Evolutionary conservation across 2,113 vertebrate genomes (phyloP), one percentile per base, ranked within the genome.

Genomic region (Rhabdomys dilectus): DNA sequence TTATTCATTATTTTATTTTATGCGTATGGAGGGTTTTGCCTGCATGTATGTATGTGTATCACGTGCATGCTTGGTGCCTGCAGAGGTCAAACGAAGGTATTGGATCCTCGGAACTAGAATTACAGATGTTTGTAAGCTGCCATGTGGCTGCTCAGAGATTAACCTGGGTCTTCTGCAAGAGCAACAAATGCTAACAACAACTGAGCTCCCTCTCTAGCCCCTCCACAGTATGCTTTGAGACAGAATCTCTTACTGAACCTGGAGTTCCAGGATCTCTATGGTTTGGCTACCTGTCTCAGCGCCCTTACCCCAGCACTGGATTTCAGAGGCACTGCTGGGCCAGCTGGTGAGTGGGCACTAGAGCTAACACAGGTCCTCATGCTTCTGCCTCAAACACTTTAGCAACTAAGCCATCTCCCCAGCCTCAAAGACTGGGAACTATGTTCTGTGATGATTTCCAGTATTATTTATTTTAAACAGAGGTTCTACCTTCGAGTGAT

Each of bases 381-480:
- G 15, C 21, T 26, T 39, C 13, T 24, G n/a, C 6, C 80, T 39
- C 56, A 60, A 24, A 36, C 1, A 60, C n/a, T 84, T 24, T 84
- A 60, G 26, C 3, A 60, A 3, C 36, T 84, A 84, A 29, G 80
- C 29, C 22, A 7, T 26, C 21, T 9, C 2, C 56, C 12, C 36
- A 42, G n/a, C 22, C 56, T 62, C 56, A 39, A 36, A 80, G 21
- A 45, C 39, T 58, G 51, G 51, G 51, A 51, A 78, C 16, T n/a
- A 75, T n/a, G 90, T 96, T 81, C 87, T 58, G 68, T 96, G 81
- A 80, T 64, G 21, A 91, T 29, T 96, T 80, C n/a, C 13, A 72
- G 12, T 42, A 36, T 39, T 39, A 12, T 60, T 62, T 89, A 53
- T 78, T 48, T 53, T n/a, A 96, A 89, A 60, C 39, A 92, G 2